These are phyloP conservation scores for Orussus abietinus DNA, from an alignment of 1,140 invertebrate genomes.

Conservation along the genomic window DNA sequence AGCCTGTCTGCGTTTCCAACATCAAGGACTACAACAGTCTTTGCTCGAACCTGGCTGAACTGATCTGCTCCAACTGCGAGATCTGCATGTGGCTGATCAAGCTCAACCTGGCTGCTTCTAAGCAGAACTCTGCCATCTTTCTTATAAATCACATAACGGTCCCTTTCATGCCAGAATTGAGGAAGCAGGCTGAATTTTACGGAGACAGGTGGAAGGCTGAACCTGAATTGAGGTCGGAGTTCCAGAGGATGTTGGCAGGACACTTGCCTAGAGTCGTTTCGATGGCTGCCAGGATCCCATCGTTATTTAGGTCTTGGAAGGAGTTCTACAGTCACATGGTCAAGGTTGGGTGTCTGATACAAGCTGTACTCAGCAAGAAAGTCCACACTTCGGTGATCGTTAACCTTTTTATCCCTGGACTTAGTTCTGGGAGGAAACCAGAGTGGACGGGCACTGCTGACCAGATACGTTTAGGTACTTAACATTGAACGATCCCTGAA, in stretches of 20 bases:
- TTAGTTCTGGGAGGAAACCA: background rate
- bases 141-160: conserved; percentile 27
- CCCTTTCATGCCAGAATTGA: conserved; percentile 22
- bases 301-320: conserved; percentile 13
- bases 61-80: conserved; percentile 19
- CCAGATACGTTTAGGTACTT: conserved; percentile 18
- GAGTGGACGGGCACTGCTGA: conserved; percentile 23
- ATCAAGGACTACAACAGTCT: conserved; percentile 17
- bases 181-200: conserved; percentile 10
- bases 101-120: conserved; percentile 13
- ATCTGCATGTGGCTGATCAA: conserved; percentile 20
- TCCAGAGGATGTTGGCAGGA: conserved; percentile 1
- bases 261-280: conserved; percentile 17
- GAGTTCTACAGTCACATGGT: conserved; percentile 16
- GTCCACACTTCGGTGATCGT: background rate
- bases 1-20: conserved; percentile 6
- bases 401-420: conserved; percentile 16
- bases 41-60: conserved; percentile 13
- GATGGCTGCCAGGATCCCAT: conserved; percentile 8
- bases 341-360: conserved; percentile 22
- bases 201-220: conserved; percentile 14
- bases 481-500: background rate
- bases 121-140: conserved; percentile 12
- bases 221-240: background rate
- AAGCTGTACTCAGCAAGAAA: conserved; percentile 18